phyloP scores from a whole-genome alignment of 2,888 invertebrate genomes.

The Bugula neritina region DNA sequence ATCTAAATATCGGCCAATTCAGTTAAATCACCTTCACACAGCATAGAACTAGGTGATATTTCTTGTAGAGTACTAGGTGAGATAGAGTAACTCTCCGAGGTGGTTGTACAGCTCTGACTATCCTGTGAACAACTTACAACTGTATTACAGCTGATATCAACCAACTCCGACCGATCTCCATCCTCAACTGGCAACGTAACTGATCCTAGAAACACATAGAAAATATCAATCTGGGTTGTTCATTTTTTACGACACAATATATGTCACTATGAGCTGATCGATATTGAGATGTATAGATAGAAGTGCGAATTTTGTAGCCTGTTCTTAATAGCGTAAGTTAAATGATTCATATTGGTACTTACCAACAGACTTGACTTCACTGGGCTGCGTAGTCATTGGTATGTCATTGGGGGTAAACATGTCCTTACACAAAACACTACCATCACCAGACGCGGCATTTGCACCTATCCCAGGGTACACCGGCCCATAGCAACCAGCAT shows the following conservation, averaged over 20 bases:
- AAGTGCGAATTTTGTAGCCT: too few relatives aligned
- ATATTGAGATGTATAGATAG: too few relatives aligned
- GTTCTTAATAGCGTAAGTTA: too few relatives aligned
- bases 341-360: too few relatives aligned
- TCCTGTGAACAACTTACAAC: conserved; percentile 8
- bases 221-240: too few relatives aligned
- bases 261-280: too few relatives aligned
- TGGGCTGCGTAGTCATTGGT: neutral
- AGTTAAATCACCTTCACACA: neutral
- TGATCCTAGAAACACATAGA: neutral
- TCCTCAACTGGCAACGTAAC: neutral
- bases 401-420: conserved; percentile 1
- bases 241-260: too few relatives aligned
- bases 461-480: neutral
- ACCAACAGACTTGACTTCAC: neutral
- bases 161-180: neutral
- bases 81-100: neutral
- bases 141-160: conserved; percentile 7
- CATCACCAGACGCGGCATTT: neutral
- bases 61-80: conserved; percentile 6
- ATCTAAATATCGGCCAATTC: neutral
- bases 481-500: conserved; percentile 7
- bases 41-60: neutral
- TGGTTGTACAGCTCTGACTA: neutral
- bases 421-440: neutral